Percentiles rank a stretch among this genome's conserved stretches.
Evolutionary conservation across 2,888 invertebrate species (phyloP).

Genomic region (Aelia acuminata): DNA sequence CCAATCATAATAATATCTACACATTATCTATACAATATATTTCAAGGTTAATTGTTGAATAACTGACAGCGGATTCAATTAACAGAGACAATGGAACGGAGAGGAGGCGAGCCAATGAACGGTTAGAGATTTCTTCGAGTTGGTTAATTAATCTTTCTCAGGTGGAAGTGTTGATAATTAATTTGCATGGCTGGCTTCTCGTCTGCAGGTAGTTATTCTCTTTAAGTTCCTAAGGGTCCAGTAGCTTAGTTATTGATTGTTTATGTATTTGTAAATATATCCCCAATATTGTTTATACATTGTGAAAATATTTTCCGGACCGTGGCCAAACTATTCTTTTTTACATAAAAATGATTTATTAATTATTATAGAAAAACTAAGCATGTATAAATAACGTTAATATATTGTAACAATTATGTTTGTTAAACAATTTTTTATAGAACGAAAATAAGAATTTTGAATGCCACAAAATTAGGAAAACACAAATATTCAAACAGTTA

Average conservation of each 20-base stretch:
- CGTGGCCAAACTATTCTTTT: too few relatives aligned
- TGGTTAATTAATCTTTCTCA: not conserved
- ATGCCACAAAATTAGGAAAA: too few relatives aligned
- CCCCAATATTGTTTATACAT: too few relatives aligned
- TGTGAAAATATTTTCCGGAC: too few relatives aligned
- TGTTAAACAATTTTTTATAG: too few relatives aligned
- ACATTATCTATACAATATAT: not conserved
- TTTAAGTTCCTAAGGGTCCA: not conserved
- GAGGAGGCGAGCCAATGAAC: not conserved
- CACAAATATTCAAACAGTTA: too few relatives aligned
- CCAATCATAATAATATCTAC: too few relatives aligned
- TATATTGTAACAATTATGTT: too few relatives aligned
- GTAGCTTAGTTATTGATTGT: not conserved
- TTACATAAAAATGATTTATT: too few relatives aligned
- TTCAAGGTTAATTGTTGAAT: not conserved
- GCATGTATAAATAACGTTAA: too few relatives aligned
- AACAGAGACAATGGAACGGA: not conserved
- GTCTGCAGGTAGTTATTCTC: not conserved
- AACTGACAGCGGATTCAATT: not conserved
- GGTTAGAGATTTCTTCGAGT: not conserved
- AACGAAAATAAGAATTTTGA: too few relatives aligned
- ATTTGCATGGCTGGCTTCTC: not conserved
- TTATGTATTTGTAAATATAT: not conserved
- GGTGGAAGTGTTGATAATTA: not conserved
- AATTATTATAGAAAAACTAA: too few relatives aligned